A percentile compares a stretch with the other conserved stretches of the same genome.
Evolutionary conservation across 2,113 vertebrate genomes (phyloP).

Genomic region (Bucco capensis): DNA sequence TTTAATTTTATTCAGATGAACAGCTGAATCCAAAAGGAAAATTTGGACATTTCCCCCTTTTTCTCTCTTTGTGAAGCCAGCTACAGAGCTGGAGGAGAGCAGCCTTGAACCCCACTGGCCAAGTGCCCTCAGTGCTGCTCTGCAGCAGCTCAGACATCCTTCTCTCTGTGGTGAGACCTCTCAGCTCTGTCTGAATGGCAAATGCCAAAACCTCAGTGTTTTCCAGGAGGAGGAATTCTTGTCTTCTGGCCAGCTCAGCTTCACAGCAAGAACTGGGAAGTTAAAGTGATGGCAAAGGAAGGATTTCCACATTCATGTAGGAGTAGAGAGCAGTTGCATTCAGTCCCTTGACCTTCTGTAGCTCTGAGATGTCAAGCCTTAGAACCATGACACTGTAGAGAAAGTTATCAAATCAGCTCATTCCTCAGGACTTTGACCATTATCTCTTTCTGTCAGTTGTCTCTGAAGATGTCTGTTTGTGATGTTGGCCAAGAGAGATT

Average conservation of each 20-base stretch:
- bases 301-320: not conserved
- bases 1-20: conserved; percentile 19
- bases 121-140: not conserved
- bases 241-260: conserved; percentile 36
- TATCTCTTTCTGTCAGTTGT: not conserved
- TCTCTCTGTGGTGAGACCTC: conserved; percentile 34
- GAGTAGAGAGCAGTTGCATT: not conserved
- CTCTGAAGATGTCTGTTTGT: not conserved
- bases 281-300: conserved; percentile 9
- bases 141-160: conserved; percentile 34
- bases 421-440: not conserved
- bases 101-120: not conserved
- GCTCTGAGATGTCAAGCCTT: not conserved
- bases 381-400: not conserved
- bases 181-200: conserved; percentile 44
- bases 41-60: not conserved
- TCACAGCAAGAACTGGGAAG: conserved; percentile 20
- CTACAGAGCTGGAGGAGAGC: not conserved
- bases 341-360: not conserved
- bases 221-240: conserved; percentile 10
- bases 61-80: conserved; percentile 13
- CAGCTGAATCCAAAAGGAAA: conserved; percentile 17
- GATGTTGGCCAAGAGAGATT: not conserved
- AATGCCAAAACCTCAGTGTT: conserved; percentile 55
- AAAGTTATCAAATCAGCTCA: not conserved